phyloP scores from a whole-genome alignment of 1,140 invertebrate species.

The Trypoxylus dichotomus region DNA sequence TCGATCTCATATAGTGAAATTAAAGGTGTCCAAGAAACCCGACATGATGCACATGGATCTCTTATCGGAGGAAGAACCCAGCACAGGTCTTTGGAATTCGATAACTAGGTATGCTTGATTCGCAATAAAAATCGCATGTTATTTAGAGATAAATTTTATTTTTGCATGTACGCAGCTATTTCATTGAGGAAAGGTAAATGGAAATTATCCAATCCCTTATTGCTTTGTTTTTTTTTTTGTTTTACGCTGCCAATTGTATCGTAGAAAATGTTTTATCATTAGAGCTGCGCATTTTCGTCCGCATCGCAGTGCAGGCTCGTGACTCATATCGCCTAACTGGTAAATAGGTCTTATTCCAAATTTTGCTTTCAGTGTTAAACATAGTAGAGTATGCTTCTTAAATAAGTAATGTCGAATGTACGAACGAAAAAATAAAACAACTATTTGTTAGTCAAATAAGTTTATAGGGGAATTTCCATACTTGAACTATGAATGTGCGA shows the following conservation, averaged over 20 bases:
- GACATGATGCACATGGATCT: constrained; percentile 85
- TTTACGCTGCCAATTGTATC: not conserved
- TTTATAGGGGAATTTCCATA: no score
- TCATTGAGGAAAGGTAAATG: constrained; percentile 26
- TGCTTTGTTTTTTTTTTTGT: not conserved
- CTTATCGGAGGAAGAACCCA: constrained; percentile 74
- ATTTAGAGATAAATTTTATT: constrained; percentile 33
- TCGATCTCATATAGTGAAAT: constrained; percentile 86
- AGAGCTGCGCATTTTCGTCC: no score
- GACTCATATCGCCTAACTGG: no score
- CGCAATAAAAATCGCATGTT: constrained; percentile 7
- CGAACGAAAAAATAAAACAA: no score
- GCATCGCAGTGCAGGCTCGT: no score
- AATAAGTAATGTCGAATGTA: no score
- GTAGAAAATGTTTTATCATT: no score
- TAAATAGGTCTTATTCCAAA: no score
- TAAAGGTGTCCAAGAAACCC: constrained; percentile 87
- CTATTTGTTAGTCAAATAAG: no score
- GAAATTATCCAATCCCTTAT: not conserved
- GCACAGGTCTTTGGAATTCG: constrained; percentile 87
- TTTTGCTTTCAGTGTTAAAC: no score
- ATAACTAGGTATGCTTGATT: constrained; percentile 76
- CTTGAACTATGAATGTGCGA: no score
- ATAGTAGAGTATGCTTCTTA: no score
- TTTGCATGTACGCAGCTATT: constrained; percentile 35